phyloP scores from a whole-genome alignment of 2,888 invertebrate genomes.

The Phasia obesa region DNA sequence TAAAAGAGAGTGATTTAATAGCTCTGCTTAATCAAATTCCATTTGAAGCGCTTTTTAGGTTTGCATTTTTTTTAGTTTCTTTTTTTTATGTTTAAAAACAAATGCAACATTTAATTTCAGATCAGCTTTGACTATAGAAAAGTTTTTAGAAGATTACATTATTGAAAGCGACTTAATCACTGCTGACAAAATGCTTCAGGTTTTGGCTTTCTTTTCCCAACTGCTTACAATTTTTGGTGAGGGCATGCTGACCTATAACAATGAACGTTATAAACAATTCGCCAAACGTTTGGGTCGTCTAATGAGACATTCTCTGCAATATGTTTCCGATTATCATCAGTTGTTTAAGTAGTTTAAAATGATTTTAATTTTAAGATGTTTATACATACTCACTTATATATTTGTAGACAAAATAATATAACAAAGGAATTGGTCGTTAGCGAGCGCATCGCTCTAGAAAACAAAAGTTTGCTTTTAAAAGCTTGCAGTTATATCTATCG shows the following conservation, averaged over 20 bases:
- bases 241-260: slow-evolving; percentile 87
- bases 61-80: neutral
- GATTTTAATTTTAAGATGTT: neutral
- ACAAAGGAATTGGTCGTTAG: slow-evolving; percentile 83
- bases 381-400: neutral
- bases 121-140: slow-evolving; percentile 80
- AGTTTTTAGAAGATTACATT: slow-evolving; percentile 78
- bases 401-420: slow-evolving; percentile 78
- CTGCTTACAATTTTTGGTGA: slow-evolving; percentile 86
- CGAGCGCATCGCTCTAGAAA: slow-evolving; percentile 87
- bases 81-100: neutral
- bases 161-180: slow-evolving; percentile 84
- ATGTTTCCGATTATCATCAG: slow-evolving; percentile 86
- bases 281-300: slow-evolving; percentile 87
- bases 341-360: slow-evolving; percentile 77
- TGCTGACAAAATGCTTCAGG: slow-evolving; percentile 86
- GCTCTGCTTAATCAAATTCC: slow-evolving; percentile 90
- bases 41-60: slow-evolving; percentile 86
- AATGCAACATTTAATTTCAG: slow-evolving; percentile 73
- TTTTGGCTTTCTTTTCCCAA: slow-evolving; percentile 88
- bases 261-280: slow-evolving; percentile 85
- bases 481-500: slow-evolving; percentile 88
- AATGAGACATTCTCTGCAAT: slow-evolving; percentile 88
- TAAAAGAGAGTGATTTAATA: slow-evolving; percentile 90
- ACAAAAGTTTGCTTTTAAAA: slow-evolving; percentile 88